Evolutionary conservation across 2,113 vertebrate species (phyloP).

Genomic region (Murina feae): DNA sequence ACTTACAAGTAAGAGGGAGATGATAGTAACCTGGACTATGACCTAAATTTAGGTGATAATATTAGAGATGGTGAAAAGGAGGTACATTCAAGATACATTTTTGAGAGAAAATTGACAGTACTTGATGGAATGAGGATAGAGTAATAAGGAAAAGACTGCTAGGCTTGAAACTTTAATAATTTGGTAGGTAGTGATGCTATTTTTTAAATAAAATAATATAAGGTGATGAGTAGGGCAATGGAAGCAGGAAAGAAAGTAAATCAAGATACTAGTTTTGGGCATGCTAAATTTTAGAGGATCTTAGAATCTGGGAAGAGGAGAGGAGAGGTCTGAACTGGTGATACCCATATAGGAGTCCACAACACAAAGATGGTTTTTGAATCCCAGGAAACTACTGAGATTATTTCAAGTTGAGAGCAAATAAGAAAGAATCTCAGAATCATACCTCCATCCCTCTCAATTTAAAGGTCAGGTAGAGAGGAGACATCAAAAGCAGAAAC

Average conservation of each 20-base stretch:
- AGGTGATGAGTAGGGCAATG: background rate
- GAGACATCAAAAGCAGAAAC: background rate
- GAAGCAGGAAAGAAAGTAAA: background rate
- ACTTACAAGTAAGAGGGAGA: background rate
- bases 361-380: background rate
- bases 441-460: background rate
- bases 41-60: background rate
- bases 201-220: constrained; percentile 20
- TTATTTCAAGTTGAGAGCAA: background rate
- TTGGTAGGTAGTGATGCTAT: background rate
- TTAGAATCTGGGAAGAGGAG: background rate
- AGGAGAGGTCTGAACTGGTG: background rate
- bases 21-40: background rate
- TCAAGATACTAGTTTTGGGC: background rate
- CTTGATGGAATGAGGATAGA: background rate
- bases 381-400: background rate
- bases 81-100: background rate
- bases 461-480: background rate
- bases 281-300: background rate
- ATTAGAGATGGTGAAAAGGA: background rate
- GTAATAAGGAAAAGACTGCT: background rate
- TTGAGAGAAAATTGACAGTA: background rate
- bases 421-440: background rate
- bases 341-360: background rate
- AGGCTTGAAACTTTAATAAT: background rate